phyloP scores from a whole-genome alignment of 2,113 vertebrate genomes.

The Brachyistius frenatus region DNA sequence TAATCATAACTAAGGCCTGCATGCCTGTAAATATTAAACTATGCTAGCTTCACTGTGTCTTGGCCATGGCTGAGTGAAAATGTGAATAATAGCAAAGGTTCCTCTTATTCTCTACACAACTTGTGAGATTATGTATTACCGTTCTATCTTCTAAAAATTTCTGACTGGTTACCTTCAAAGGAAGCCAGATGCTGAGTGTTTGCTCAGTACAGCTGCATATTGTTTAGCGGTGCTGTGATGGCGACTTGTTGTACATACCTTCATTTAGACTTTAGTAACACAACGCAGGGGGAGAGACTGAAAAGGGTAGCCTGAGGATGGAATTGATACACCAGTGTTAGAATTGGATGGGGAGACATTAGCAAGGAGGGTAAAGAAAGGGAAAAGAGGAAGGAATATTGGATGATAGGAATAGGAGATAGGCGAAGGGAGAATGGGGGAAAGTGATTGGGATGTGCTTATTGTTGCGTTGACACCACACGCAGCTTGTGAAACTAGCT shows the following conservation, averaged over 20 bases:
- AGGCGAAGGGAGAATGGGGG: neutral
- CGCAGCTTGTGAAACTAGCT: neutral
- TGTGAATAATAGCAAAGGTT: no score
- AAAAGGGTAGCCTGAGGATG: constrained; percentile 72
- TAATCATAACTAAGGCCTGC: no score
- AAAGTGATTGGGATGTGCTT: neutral
- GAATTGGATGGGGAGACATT: constrained; percentile 33
- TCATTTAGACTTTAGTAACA: constrained; percentile 78
- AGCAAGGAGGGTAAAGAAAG: neutral
- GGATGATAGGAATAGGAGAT: constrained; percentile 9
- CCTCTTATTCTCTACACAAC: no score
- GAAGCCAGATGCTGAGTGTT: constrained; percentile 47
- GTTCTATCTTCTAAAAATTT: neutral
- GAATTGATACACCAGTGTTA: constrained; percentile 71
- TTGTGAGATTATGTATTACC: neutral
- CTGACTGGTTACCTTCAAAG: constrained; percentile 7
- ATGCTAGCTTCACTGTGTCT: no score
- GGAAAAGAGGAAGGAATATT: constrained; percentile 24
- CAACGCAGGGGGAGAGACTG: constrained; percentile 74
- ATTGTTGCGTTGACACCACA: neutral
- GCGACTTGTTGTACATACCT: constrained; percentile 69
- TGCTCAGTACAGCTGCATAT: constrained; percentile 10
- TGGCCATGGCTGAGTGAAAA: no score
- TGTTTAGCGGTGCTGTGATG: constrained; percentile 24
- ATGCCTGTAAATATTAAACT: no score